phyloP scores from a whole-genome alignment of 2,113 vertebrate genomes.

The Lasiurus borealis region DNA sequence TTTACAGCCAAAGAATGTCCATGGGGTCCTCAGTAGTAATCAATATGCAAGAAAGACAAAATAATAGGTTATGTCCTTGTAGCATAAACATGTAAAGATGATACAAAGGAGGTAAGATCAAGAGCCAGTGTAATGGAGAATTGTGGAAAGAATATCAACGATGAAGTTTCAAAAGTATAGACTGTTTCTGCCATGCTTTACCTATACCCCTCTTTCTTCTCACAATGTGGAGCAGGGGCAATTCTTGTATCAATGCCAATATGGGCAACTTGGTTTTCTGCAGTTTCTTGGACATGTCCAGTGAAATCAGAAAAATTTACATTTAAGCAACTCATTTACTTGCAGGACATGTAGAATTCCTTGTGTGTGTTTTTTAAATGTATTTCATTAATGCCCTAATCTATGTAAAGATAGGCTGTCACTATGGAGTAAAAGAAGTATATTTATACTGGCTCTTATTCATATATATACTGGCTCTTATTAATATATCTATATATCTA shows the following conservation, averaged over 20 bases:
- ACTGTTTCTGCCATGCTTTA: neutral
- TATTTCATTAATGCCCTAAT: slow-evolving; percentile 8
- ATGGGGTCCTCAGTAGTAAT: neutral
- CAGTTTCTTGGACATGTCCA: neutral
- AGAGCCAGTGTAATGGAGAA: neutral
- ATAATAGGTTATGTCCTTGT: neutral
- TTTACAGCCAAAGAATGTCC: neutral
- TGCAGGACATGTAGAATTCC: neutral
- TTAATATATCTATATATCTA: too few species aligned
- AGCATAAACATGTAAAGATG: neutral
- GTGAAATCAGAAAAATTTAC: neutral
- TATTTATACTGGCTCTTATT: neutral
- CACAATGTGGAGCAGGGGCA: neutral
- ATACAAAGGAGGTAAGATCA: neutral
- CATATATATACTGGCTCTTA: too few species aligned
- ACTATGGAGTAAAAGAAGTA: neutral
- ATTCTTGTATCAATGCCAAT: neutral
- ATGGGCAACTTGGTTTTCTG: neutral
- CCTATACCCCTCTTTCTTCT: neutral
- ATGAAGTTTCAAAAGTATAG: neutral
- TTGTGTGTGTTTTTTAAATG: neutral
- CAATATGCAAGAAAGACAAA: neutral
- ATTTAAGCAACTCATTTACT: neutral
- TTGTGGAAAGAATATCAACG: neutral
- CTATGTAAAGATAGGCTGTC: neutral